These are phyloP conservation scores for Aphidius gifuensis DNA, from an alignment of 1,140 invertebrate genomes.

Conservation along the genomic window DNA sequence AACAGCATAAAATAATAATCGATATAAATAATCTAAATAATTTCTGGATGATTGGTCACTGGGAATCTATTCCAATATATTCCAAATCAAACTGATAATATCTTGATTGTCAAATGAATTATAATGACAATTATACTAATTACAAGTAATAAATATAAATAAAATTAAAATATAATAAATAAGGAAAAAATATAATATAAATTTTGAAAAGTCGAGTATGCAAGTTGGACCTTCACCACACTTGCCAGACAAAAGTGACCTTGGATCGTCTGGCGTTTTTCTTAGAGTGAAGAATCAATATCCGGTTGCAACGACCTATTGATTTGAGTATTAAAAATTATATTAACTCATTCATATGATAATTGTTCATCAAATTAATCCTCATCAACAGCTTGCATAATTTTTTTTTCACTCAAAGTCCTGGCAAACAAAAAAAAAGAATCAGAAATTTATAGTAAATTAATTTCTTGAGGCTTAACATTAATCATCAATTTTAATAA, in stretches of 20 bases:
- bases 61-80: neutral
- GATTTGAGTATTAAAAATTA: too few relatives aligned
- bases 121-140: conserved; percentile 6
- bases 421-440: too few relatives aligned
- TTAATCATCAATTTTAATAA: too few relatives aligned
- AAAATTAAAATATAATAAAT: neutral
- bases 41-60: too few relatives aligned
- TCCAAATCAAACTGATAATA: neutral
- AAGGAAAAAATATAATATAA: conserved; percentile 2
- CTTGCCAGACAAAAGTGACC: conserved; percentile 21
- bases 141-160: neutral
- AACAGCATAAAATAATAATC: too few relatives aligned
- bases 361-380: too few relatives aligned
- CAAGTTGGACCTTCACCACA: conserved; percentile 17
- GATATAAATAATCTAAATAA: too few relatives aligned
- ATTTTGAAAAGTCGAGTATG: conserved; percentile 7
- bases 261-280: conserved; percentile 20
- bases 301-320: conserved; percentile 22
- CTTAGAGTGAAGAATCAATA: conserved; percentile 27
- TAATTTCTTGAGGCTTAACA: too few relatives aligned
- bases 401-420: too few relatives aligned
- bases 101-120: conserved; percentile 1
- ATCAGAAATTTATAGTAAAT: too few relatives aligned
- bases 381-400: too few relatives aligned
- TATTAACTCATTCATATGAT: too few relatives aligned